A percentile compares a stretch with the other conserved stretches of the same genome.
Conservation (phyloP, 2,888 invertebrate genomes). For the Caradrina kadenii region DNA sequence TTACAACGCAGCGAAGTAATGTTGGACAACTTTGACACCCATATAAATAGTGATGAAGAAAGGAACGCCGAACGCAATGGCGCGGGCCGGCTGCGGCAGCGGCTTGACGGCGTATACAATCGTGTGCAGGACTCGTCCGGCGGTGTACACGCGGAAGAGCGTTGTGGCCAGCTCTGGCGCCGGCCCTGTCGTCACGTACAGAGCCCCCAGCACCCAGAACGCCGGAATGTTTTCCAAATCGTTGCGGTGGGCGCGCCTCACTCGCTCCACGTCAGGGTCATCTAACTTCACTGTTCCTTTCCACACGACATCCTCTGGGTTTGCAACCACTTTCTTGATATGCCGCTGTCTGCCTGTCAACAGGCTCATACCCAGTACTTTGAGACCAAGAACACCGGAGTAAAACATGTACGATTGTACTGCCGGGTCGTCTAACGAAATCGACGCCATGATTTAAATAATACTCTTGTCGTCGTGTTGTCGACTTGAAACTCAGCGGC, state of each 20-base stretch:
- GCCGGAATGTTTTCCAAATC: slow-evolving; percentile 93
- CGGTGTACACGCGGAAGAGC: slow-evolving; percentile 85
- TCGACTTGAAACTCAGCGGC: slow-evolving; percentile 30
- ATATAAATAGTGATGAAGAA: slow-evolving; percentile 77
- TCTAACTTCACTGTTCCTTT: slow-evolving; percentile 75
- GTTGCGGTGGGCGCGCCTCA: slow-evolving; percentile 91
- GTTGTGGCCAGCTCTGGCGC: slow-evolving; percentile 69
- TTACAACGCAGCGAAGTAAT: slow-evolving; percentile 70
- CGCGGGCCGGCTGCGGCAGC: slow-evolving; percentile 90
- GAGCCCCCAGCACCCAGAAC: slow-evolving; percentile 90
- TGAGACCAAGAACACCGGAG: slow-evolving; percentile 75
- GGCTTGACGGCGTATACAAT: slow-evolving; percentile 92
- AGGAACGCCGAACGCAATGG: slow-evolving; percentile 75
- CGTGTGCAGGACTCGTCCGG: slow-evolving; percentile 90
- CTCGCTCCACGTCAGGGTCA: slow-evolving; percentile 82
- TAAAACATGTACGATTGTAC: slow-evolving; percentile 77
- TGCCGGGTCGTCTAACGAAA: slow-evolving; percentile 71
- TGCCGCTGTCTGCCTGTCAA: slow-evolving; percentile 72
- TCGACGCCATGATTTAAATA: slow-evolving; percentile 59
- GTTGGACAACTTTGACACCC: slow-evolving; percentile 75
- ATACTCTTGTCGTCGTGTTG: slow-evolving; percentile 18
- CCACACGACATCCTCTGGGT: slow-evolving; percentile 76
- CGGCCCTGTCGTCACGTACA: slow-evolving; percentile 91
- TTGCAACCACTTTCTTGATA: slow-evolving; percentile 77
- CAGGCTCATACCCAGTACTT: slow-evolving; percentile 72